A percentile compares a stretch with the other conserved stretches of the same genome.
phyloP scores from a whole-genome alignment of 1,140 invertebrate genomes.

The Neodiprion virginianus region DNA sequence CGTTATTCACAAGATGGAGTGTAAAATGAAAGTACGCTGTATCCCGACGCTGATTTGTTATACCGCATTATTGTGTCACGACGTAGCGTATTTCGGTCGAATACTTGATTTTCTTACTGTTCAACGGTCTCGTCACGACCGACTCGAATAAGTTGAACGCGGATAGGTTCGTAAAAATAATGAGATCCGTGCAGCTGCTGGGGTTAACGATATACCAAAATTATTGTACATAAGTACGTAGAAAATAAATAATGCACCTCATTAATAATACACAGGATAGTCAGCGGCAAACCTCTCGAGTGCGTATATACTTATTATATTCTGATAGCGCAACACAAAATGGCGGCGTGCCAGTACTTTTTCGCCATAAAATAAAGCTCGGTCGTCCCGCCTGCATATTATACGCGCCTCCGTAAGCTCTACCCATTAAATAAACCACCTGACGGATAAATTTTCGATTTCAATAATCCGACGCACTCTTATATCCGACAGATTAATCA shows the following conservation, averaged over 20 bases:
- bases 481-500: background rate
- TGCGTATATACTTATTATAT: background rate
- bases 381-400: background rate
- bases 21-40: too few relatives aligned
- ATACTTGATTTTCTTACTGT: too few relatives aligned
- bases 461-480: background rate
- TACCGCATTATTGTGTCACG: too few relatives aligned
- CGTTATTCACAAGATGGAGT: too few relatives aligned
- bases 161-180: background rate
- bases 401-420: background rate
- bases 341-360: background rate
- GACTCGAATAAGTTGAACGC: too few relatives aligned
- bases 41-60: too few relatives aligned
- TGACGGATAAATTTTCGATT: background rate
- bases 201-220: background rate
- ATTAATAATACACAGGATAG: background rate
- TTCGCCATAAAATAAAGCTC: background rate
- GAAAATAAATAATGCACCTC: conserved; percentile 6
- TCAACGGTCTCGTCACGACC: too few relatives aligned
- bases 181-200: background rate
- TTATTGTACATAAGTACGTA: background rate
- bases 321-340: background rate
- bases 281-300: background rate
- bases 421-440: background rate
- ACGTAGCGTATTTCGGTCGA: too few relatives aligned